A percentile compares a stretch with the other conserved stretches of the same genome.
Evolutionary conservation across 2,797 vertebrate genomes (phyloP).

Genomic region (Oreortyx pictus): DNA sequence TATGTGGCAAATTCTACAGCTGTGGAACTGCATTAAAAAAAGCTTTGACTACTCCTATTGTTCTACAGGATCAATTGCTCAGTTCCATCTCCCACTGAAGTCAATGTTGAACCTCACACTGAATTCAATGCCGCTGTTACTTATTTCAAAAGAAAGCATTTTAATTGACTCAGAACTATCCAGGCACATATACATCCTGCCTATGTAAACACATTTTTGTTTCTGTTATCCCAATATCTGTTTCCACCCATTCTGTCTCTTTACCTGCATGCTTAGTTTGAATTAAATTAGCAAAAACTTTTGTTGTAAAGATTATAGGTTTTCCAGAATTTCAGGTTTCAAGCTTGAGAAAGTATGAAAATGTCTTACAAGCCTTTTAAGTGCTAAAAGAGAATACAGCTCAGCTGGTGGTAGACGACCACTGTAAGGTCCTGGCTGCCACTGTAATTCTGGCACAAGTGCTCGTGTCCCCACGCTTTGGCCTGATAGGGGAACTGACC

Average conservation of each 20-base stretch:
- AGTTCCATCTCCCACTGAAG: constrained; percentile 20
- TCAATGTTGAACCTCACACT: not conserved
- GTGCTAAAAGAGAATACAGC: not conserved
- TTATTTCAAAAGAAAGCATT: constrained; percentile 35
- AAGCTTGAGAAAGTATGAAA: not conserved
- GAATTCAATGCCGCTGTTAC: constrained; percentile 22
- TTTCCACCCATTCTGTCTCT: not conserved
- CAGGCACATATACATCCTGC: not conserved
- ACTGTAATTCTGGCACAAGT: fast-evolving
- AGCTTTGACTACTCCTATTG: not conserved
- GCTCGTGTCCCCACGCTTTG: not conserved
- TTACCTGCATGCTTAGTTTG: not conserved
- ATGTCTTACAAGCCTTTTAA: not conserved
- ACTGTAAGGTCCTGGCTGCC: not conserved
- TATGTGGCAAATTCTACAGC: not conserved
- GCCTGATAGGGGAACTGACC: not conserved
- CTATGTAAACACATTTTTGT: constrained; percentile 12
- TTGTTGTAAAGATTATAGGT: not conserved
- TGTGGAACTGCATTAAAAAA: not conserved
- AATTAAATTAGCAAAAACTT: not conserved
- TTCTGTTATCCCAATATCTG: not conserved
- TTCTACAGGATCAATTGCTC: constrained; percentile 2
- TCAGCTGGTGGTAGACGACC: not conserved
- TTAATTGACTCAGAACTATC: constrained; percentile 12
- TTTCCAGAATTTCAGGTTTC: constrained; percentile 3